Conservation (phyloP, 1,140 invertebrate genomes). For the Drosophila paulistorum region DNA sequence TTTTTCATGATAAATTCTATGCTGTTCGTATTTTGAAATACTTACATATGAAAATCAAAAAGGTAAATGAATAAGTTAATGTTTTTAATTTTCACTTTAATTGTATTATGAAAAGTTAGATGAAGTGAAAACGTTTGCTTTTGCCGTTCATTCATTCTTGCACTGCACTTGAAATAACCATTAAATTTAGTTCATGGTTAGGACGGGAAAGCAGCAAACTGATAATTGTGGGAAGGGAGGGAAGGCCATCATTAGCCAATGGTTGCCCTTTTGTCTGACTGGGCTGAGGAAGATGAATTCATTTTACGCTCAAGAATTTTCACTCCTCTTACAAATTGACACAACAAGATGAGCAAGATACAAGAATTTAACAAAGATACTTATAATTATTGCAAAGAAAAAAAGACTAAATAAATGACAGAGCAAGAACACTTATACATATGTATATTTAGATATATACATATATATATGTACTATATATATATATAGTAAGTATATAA, state of each 20-base stretch:
- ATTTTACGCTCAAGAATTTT: slow-evolving; percentile 33
- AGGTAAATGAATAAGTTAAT: too few species aligned
- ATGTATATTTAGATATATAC: too few species aligned
- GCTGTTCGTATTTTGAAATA: too few species aligned
- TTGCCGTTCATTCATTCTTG: background rate
- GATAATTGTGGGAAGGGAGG: slow-evolving; percentile 62
- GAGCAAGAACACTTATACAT: background rate
- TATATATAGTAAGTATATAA: background rate
- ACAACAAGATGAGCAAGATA: slow-evolving; percentile 4
- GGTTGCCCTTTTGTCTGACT: background rate
- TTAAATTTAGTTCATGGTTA: slow-evolving; percentile 65
- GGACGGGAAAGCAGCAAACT: slow-evolving; percentile 41
- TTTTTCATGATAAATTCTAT: too few species aligned
- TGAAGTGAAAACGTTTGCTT: background rate
- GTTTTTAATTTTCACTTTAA: background rate
- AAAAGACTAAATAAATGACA: background rate
- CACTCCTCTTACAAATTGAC: slow-evolving; percentile 27
- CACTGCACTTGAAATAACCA: slow-evolving; percentile 20
- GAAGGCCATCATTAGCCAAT: background rate
- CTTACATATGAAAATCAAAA: too few species aligned
- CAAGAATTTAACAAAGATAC: slow-evolving; percentile 15
- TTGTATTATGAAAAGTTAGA: background rate
- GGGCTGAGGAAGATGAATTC: slow-evolving; percentile 64
- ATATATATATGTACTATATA: background rate
- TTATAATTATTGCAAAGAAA: slow-evolving; percentile 23